phyloP scores from a whole-genome alignment of 2,797 vertebrate species.

The Bradypus variegatus region DNA sequence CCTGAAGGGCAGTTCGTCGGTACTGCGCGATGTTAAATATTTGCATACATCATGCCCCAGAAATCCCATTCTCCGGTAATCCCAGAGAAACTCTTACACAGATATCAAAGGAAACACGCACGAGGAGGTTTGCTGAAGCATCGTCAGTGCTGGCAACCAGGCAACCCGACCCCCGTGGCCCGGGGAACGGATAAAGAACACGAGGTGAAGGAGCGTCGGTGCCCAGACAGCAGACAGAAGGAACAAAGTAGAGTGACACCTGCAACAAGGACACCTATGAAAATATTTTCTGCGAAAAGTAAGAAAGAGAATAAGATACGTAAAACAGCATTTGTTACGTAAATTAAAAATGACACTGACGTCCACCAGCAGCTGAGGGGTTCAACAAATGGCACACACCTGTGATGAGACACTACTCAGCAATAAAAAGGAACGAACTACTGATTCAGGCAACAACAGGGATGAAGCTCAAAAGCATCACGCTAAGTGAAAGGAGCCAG shows the following conservation, averaged over 20 bases:
- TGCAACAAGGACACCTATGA: fast-evolving
- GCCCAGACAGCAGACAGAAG: not conserved
- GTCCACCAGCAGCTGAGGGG: not conserved
- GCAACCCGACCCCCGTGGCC: not conserved
- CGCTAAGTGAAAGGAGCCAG: not conserved
- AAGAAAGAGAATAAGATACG: not conserved
- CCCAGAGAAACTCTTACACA: not conserved
- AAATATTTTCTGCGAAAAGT: not conserved
- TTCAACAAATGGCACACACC: fast-evolving
- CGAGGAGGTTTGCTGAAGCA: fast-evolving
- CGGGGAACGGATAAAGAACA: not conserved
- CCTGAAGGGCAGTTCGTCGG: not conserved
- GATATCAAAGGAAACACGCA: not conserved
- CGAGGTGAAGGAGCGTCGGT: fast-evolving
- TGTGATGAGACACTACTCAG: not conserved
- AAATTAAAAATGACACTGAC: not conserved
- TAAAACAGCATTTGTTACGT: fast-evolving
- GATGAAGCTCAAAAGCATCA: no score
- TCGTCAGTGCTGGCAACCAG: not conserved
- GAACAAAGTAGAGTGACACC: not conserved
- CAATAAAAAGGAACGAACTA: fast-evolving
- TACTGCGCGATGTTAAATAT: not conserved
- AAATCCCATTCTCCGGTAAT: not conserved
- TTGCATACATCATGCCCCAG: not conserved
- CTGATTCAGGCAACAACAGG: fast-evolving